Evolutionary conservation across 2,888 invertebrate species (phyloP), one percentile per base, ranked within the genome.

Genomic region (Magallana nippona): DNA sequence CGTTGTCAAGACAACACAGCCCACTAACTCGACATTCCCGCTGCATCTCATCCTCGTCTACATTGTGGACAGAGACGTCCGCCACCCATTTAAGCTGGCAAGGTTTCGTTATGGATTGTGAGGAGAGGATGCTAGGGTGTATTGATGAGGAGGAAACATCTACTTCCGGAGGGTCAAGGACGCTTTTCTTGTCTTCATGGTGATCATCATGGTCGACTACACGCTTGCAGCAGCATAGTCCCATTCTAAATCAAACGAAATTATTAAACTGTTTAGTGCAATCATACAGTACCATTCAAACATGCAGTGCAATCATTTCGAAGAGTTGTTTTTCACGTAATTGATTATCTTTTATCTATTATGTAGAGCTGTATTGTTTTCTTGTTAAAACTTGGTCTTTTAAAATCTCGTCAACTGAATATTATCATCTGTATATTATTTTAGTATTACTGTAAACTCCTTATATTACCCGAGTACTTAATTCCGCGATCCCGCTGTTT

Each of bases 1-100:
- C 79, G 27, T 79, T 57, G 27, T 56, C 79, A 57, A 79, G 57
- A 55, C 79, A 79, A 55, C 57, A 27, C 19, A 79, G 56, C 57
- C 79, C 79, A 57, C 57, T 57, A 0, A 79, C 22, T 56, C 57
- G 56, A 8, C 55, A 56, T 56, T n/a, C 57, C n/a, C 22, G 57
- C 17, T 79, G 19, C 22, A 15, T 57, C 57, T 56, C 56, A 13
- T 71, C 71, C 1, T 63, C 63, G 11, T 71, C 71, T 3, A 71
- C 13, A 2, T 71, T 71, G 13, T 71, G 22, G 13, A 71, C 15
- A 27, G 22, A 10, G 71, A 71, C 27, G 32, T 71, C 71, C 27
- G 71, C 32, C 15, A 71, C 15, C 71, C 71, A 71, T 15, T 32
- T 71, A 15, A 71, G 71, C 15, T 22, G 71, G 27, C 71, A 71